Evolutionary conservation across 2,797 vertebrate genomes (phyloP), one percentile per base, ranked within the genome.

Genomic region (Austrolebias charrua): DNA sequence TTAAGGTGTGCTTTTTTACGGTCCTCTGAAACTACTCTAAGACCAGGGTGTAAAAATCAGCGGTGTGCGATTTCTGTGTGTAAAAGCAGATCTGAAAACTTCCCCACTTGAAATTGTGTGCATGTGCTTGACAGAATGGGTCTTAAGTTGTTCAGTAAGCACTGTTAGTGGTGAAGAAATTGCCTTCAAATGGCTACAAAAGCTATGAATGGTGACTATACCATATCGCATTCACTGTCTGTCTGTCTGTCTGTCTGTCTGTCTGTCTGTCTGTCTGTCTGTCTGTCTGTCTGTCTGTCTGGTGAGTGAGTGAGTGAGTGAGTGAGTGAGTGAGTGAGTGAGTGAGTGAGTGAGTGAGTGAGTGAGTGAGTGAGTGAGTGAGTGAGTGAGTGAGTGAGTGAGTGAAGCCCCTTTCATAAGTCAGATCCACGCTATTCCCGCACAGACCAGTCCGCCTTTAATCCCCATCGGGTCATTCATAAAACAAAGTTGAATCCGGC

Each of bases 181-280:
- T 61, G 42, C n/a, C 57, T 46, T 75, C 63, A 77, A 61, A 76
- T 20, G 55, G 79, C 43, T 44, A 73, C 73, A 83, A 71, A 85
- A 77, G 81, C 71, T 38, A 51, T 47, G 51, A 70, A 65, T 60
- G 50, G 24, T 24, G 24, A 24, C 24, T 3, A 24, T 24, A 3
- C 24, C 69, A 66, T 60, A 63, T 49, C 43, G 71, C 29, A 58
- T 70, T n/a, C 62, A 33, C 5, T 24, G 28, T 66, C 15, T 49
- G 50, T 16, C 28, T 42, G 14, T 18, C 38, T 54, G 44, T 40
- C 53, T 15, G n/a, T 50, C 43, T 29, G 31, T 9, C 45, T 28
- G 48, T 55, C n/a, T 66, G 60, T 55, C 50, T 60, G 40, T 63
- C 11, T 65, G 35, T 73, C 4, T n/a, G 20, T 55, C 42, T 33